Evolutionary conservation across 2,888 invertebrate genomes (phyloP).

Genomic region (Cephus pygmeus): DNA sequence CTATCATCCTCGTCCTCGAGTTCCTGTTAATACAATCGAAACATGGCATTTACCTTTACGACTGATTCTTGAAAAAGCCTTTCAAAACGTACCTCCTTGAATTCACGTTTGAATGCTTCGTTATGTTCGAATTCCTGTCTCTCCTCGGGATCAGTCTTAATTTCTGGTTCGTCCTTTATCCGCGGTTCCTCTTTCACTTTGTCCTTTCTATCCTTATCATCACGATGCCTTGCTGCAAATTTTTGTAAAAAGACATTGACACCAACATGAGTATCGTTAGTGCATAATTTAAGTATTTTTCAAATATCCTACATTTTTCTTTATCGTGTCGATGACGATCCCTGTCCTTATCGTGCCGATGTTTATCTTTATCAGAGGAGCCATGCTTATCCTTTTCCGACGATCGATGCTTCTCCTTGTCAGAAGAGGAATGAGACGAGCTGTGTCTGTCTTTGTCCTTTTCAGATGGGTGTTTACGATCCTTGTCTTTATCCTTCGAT

Average conservation of each 20-base stretch:
- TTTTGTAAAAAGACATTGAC: background rate
- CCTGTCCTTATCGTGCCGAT: slow-evolving; percentile 62
- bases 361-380: slow-evolving; percentile 64
- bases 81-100: slow-evolving; percentile 34
- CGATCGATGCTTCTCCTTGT: slow-evolving; percentile 53
- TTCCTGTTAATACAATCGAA: slow-evolving; percentile 67
- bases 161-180: slow-evolving; percentile 46
- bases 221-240: slow-evolving; percentile 55
- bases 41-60: no score
- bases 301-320: slow-evolving; percentile 53
- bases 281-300: background rate
- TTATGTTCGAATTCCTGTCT: slow-evolving; percentile 33
- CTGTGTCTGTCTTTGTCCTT: slow-evolving; percentile 58
- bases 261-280: no score
- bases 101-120: slow-evolving; percentile 12
- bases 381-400: slow-evolving; percentile 63
- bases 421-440: slow-evolving; percentile 47
- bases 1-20: slow-evolving; percentile 60
- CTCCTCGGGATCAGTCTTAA: slow-evolving; percentile 38
- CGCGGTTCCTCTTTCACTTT: slow-evolving; percentile 63
- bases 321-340: slow-evolving; percentile 62
- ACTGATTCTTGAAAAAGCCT: no score
- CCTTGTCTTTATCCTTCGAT: slow-evolving; percentile 63
- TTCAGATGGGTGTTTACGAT: slow-evolving; percentile 50
- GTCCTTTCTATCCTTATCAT: slow-evolving; percentile 72